Base-by-base conservation (phyloP, 2,797 vertebrate species). In the Sitta carolinensis region DNA sequence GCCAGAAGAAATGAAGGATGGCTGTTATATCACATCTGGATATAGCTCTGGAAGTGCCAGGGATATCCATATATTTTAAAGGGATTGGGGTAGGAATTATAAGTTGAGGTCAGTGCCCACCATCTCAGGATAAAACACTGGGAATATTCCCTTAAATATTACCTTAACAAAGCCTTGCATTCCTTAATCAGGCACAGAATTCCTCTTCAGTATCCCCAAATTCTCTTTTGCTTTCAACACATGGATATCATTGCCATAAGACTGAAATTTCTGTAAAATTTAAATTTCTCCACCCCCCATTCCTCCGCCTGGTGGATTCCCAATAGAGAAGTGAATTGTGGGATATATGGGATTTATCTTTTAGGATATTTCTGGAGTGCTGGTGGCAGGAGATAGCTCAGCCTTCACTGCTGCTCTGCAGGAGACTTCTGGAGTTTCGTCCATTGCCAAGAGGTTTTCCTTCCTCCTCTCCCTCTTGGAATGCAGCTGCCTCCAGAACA, bases 11-110 rank as follows among this genome's bases (percentile, higher is more conserved):
- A 27, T 3, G 18, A 52, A 50, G 20, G 42, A 42, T 38, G 29
- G 20, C 19, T 74, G 13, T 9, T 21, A 34, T 61, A 38, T 61
- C 9, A 0, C 59, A 20, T 19, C 36, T 73, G 45, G 20, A 8
- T 34, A 11, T 20, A 17, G 61, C 29, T 17, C 22, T 51, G 67
- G 45, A 80, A 59, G 34, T 21, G 52, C n/a, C 30, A 80, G 38
- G 38, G 22, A 52, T 58, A 26, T 17, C 30, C 3, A 4, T 40
- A 3, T 21, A 12, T 61, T 68, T 57, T 67, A 20, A 80, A 7
- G 42, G 5, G 5, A 0, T 9, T 75, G 66, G 12, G 5, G 9
- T n/a, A 61, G 48, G 58, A 81, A 7, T 1, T 25, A 3, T 1
- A 2, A 10, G 2, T 25, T 64, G 54, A 87, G 10, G 10, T 84